A percentile compares a stretch with the other conserved stretches of the same genome.
Conservation (phyloP, 2,797 vertebrate genomes). For the Pristis pectinata region DNA sequence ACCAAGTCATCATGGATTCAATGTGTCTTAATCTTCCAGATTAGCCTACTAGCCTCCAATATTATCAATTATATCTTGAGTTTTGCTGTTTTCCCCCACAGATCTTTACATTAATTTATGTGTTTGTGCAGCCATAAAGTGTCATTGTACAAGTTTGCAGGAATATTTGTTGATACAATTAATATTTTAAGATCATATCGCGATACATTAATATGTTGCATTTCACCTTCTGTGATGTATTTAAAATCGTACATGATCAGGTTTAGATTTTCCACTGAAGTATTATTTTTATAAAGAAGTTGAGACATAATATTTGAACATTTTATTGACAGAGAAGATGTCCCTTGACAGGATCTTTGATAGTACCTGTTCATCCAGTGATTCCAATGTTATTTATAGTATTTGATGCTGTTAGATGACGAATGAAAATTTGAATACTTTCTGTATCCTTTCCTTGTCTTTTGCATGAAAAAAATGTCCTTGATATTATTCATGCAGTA, state of each 20-base stretch:
- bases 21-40: no score
- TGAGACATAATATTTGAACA: neutral
- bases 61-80: no score
- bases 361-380: neutral
- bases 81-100: neutral
- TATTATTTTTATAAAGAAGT: neutral
- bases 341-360: neutral
- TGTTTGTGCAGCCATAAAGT: neutral
- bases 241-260: neutral
- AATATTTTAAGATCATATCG: neutral
- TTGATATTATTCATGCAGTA: slow-evolving; percentile 50
- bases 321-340: neutral
- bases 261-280: neutral
- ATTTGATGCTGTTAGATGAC: neutral
- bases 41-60: no score
- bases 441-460: slow-evolving; percentile 43
- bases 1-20: no score
- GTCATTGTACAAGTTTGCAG: neutral
- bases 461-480: slow-evolving; percentile 51
- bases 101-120: neutral
- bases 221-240: neutral
- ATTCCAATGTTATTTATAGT: neutral
- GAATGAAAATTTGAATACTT: slow-evolving; percentile 4
- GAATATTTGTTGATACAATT: neutral
- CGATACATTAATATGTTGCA: neutral